Percentiles rank a stretch among this genome's conserved stretches.
These are phyloP conservation scores for Deilephila porcellus DNA, from an alignment of 2,888 invertebrate genomes.

Conservation along the genomic window DNA sequence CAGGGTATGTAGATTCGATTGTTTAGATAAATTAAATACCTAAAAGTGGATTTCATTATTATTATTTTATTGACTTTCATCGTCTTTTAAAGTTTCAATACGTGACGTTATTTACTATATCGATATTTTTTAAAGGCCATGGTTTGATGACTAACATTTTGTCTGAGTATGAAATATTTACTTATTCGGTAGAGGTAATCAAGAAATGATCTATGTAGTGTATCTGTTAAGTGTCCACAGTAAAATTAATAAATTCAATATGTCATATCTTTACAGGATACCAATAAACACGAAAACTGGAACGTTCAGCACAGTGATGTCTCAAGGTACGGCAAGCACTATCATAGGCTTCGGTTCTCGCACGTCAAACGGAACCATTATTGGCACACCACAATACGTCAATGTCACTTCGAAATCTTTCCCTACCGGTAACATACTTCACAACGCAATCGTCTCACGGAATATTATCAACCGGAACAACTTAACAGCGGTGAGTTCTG, in stretches of 20 bases:
- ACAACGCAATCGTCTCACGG: slow-evolving; percentile 80
- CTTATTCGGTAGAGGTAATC: too few species aligned
- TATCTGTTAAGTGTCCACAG: neutral
- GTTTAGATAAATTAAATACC: neutral
- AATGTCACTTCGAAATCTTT: slow-evolving; percentile 79
- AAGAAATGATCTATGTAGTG: too few species aligned
- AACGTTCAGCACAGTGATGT: slow-evolving; percentile 79
- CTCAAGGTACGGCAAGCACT: slow-evolving; percentile 78
- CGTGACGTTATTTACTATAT: too few species aligned
- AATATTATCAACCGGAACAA: slow-evolving; percentile 74
- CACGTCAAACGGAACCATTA: slow-evolving; percentile 70
- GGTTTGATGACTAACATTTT: too few species aligned
- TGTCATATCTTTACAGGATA: slow-evolving; percentile 60
- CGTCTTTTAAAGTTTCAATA: too few species aligned
- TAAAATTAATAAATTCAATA: neutral
- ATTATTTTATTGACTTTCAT: too few species aligned
- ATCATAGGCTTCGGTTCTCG: slow-evolving; percentile 79
- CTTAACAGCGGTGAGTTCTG: slow-evolving; percentile 59
- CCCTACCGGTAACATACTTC: slow-evolving; percentile 80
- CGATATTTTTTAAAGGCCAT: too few species aligned
- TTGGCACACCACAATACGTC: slow-evolving; percentile 77
- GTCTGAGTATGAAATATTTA: too few species aligned
- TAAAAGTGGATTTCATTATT: too few species aligned
- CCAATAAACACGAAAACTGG: slow-evolving; percentile 77
- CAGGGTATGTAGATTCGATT: neutral